Conservation (phyloP, 2,888 invertebrate species). For the Amphiduros pacificus region DNA sequence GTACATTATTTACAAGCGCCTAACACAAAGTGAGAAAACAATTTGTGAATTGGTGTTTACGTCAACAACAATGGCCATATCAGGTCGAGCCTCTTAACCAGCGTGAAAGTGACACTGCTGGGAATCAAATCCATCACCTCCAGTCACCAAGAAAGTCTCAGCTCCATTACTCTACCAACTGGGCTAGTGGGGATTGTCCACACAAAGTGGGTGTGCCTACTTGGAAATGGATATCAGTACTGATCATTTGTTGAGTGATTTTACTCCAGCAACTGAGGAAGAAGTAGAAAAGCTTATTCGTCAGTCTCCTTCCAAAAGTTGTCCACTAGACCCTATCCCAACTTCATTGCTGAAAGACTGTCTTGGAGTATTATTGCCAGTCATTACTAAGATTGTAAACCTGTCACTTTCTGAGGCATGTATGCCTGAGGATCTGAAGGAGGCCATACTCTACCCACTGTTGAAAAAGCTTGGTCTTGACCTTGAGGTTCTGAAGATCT, state of each 20-base stretch:
- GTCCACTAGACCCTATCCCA: constrained; percentile 5
- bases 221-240: no score
- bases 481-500: not conserved
- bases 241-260: not conserved
- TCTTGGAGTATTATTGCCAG: not conserved
- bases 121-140: no score
- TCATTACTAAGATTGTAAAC: not conserved
- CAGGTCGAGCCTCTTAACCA: no score
- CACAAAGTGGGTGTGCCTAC: no score
- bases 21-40: no score
- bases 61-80: no score
- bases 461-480: constrained; percentile 1
- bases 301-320: not conserved
- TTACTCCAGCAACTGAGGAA: not conserved
- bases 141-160: no score
- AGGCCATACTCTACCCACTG: not conserved
- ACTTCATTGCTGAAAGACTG: constrained; percentile 8
- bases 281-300: not conserved
- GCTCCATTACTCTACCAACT: no score
- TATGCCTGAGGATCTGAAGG: not conserved
- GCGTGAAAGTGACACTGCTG: no score
- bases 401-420: not conserved
- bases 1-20: no score
- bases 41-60: no score
- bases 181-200: no score